Evolutionary conservation across 2,888 invertebrate species (phyloP), one percentile per base, ranked within the genome.

Genomic region (Eurois occulta): DNA sequence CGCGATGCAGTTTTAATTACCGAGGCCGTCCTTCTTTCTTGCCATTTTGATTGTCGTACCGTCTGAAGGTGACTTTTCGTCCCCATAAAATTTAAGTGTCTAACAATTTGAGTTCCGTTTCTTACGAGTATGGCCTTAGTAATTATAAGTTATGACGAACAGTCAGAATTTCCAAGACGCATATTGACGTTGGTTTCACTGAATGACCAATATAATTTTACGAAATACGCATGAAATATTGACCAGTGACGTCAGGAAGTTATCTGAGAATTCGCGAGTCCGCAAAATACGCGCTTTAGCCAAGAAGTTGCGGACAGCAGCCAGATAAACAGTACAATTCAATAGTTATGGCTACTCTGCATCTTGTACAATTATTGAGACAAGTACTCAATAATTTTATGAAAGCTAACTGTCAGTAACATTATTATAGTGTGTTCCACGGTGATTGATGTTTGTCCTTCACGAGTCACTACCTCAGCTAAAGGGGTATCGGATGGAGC

Each of bases 1-100:
- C 94, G 93, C 94, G 93, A 94, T 93, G 93, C 92, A 93, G 91
- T 93, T 94, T 94, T 93, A 94, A 94, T 94, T 92, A 91, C 90
- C 89, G 91, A 91, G 90, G 91, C 88, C 87, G 87, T 91, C 86
- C 84, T 89, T 92, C 89, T 92, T 92, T 92, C 86, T 86, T 87
- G 78, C 77, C 88, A 88, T 84, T 86, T 86, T 88, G 87, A 90
- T 89, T 92, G 89, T 91, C 86, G 84, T 89, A 86, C 72, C 72
- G 83, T 77, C 75, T 80, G 78, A 85, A 83, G 78, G 84, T 75
- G 78, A 79, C 75, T 77, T 84, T 86, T 75, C 52, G 72, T 79
- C 76, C 62, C 70, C 78, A 83, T 83, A 77, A 82, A 83, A 79
- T 46, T 65, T 72, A 60, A 75, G 55, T 70, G 60, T 70, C 78